phyloP scores from a whole-genome alignment of 2,888 invertebrate species.

The Luffia ferchaultella region DNA sequence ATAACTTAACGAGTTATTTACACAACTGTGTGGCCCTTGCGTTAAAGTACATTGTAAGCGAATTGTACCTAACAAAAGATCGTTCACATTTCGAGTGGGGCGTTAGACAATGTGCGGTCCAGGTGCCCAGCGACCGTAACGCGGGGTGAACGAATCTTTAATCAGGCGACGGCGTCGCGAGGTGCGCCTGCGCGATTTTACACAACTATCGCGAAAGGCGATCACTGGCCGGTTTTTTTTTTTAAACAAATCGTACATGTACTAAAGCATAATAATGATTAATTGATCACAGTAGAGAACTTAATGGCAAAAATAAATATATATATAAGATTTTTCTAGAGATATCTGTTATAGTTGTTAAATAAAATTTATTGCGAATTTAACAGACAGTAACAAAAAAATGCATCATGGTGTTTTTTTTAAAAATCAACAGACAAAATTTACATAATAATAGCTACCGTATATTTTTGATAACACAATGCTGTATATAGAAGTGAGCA shows the following conservation, averaged over 20 bases:
- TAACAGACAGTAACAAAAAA: no score
- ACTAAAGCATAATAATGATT: no score
- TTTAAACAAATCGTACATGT: neutral
- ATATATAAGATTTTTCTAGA: no score
- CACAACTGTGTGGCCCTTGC: neutral
- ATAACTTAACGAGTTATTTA: neutral
- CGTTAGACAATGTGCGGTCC: slow-evolving; percentile 50
- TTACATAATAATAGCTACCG: no score
- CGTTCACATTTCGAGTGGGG: slow-evolving; percentile 39
- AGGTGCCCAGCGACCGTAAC: slow-evolving; percentile 44
- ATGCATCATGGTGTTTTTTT: no score
- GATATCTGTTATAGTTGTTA: no score
- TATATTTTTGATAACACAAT: no score
- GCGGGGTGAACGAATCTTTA: slow-evolving; percentile 55
- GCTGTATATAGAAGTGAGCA: no score
- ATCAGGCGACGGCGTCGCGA: slow-evolving; percentile 32
- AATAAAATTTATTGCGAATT: no score
- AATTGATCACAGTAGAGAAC: no score
- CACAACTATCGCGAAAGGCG: neutral
- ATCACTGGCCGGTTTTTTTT: neutral
- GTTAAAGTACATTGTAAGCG: slow-evolving; percentile 41
- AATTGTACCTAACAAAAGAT: slow-evolving; percentile 55
- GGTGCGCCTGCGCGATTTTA: neutral
- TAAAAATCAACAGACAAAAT: no score
- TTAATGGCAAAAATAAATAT: neutral